phyloP scores from a whole-genome alignment of 1,140 invertebrate genomes.

The Marisa cornuarietis region DNA sequence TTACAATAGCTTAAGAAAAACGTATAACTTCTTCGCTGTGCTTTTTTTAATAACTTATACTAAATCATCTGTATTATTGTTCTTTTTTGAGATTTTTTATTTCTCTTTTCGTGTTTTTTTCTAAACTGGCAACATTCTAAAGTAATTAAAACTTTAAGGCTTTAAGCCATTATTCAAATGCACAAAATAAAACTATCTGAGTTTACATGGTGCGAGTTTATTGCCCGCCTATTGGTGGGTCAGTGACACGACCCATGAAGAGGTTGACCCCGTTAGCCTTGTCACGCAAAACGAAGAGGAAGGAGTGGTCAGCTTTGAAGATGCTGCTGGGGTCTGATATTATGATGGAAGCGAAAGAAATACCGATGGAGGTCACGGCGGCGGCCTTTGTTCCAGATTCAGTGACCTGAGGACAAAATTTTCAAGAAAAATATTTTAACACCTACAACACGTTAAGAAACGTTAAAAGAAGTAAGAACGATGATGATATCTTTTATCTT shows the following conservation, averaged over 20 bases:
- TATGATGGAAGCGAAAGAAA: neutral
- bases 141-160: too few relatives aligned
- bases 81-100: too few relatives aligned
- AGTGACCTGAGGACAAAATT: neutral
- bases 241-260: slow-evolving; percentile 20
- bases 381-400: slow-evolving; percentile 19
- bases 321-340: neutral
- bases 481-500: too few relatives aligned
- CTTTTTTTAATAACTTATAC: too few relatives aligned
- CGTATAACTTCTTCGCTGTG: too few relatives aligned
- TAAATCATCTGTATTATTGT: too few relatives aligned
- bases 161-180: too few relatives aligned
- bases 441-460: neutral
- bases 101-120: too few relatives aligned
- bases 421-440: neutral
- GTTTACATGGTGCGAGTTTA: too few relatives aligned
- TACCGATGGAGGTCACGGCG: slow-evolving; percentile 5
- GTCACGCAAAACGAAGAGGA: slow-evolving; percentile 17
- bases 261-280: slow-evolving; percentile 12
- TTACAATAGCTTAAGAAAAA: too few relatives aligned
- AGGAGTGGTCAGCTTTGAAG: slow-evolving; percentile 14
- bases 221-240: neutral
- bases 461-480: neutral
- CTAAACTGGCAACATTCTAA: too few relatives aligned
- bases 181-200: too few relatives aligned